Evolutionary conservation across 2,888 invertebrate genomes (phyloP), one percentile per base, ranked within the genome.

Genomic region (Proisotoma minuta): DNA sequence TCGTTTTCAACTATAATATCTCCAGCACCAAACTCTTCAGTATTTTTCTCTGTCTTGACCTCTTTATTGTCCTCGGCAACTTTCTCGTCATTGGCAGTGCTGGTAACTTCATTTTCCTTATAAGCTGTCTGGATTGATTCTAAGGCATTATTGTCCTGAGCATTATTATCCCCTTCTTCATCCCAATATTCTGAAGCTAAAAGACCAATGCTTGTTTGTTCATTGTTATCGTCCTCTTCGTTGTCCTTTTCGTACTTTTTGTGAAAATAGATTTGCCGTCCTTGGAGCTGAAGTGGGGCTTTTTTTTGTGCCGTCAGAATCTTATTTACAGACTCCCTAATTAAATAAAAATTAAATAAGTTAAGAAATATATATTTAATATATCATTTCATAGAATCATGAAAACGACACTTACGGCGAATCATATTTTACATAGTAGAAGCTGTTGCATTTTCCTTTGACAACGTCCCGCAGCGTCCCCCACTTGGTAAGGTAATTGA

Each of bases 161-260:
- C 43, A 43, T 43, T 20, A 43, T 43, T 43, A 4, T 15, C 5
- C n/a, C 23, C 51, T 22, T 10, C 12, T 27, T 26, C n/a, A 3
- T 56, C 56, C 39, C 39, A 29, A 34, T 54, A 54, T 29, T 54
- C 28, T 5, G 53, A 34, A 3, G 53, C 53, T 20, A 54, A 27
- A 8, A 20, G 3, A 8, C 53, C 53, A 29, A 54, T 54, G 23
- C 53, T n/a, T 22, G n/a, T 34, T 15, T 12, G 5, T 43, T 5
- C 10, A 34, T 34, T 34, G 8, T 10, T 10, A 34, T 47, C 47
- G 5, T 47, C 15, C 10, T 8, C 10, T 47, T 18, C 15, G 5
- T 47, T 47, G 10, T 5, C 5, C 5, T 18, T 5, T 15, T 56
- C 56, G 20, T 56, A 56, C 20, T 56, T 56, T n/a, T 47, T 34